Base-by-base conservation (phyloP, 2,888 invertebrate genomes). In the Melinaea marsaeus region DNA sequence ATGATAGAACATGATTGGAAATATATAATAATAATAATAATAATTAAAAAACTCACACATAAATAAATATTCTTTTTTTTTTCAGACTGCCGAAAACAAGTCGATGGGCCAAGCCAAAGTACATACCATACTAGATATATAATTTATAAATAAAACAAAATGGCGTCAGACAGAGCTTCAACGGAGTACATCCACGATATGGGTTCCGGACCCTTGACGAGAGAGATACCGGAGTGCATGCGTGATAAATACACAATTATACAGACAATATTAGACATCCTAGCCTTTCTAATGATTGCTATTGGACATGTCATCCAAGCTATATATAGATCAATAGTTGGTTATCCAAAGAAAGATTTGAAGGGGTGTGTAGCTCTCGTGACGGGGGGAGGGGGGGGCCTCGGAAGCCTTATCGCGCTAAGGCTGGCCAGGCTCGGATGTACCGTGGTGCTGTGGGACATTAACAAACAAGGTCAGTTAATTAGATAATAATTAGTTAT, bases 301-400 rank as follows among this genome's bases (percentile, higher is more conserved):
- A 71, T 90, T 11, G 81, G 91, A 46, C 81, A 91, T 69, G 89
- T 92, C 54, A 75, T 93, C 47, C 88, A 93, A 81, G 91, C 92
- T 58, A 85, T 93, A 60, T 93, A 91, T 67, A 91, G 94, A 70
- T 93, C 93, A 6, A 88, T 91, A 70, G 91, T 92, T 59, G 95
- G 94, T 60, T 83, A 88, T 64, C 92, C 91, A 48, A 92, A 93
- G 84, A 96, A 96, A 82, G 93, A 93, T 70, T 86, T 97, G 65
- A 91, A 91, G 67, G 95, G 95, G 48, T 95, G 96, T 76, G 92
- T 96, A 48, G 96, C 96, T 0, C 91, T 98, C 56, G 94, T 98
- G 37, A 98, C 98, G 0, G 98, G 98, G 0, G 97, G 96, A 22
- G 98, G 97, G 46, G 95, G 95, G 47, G 97, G 97, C 3, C 89